phyloP scores from a whole-genome alignment of 2,113 vertebrate species.

The Poicephalus meyeri region DNA sequence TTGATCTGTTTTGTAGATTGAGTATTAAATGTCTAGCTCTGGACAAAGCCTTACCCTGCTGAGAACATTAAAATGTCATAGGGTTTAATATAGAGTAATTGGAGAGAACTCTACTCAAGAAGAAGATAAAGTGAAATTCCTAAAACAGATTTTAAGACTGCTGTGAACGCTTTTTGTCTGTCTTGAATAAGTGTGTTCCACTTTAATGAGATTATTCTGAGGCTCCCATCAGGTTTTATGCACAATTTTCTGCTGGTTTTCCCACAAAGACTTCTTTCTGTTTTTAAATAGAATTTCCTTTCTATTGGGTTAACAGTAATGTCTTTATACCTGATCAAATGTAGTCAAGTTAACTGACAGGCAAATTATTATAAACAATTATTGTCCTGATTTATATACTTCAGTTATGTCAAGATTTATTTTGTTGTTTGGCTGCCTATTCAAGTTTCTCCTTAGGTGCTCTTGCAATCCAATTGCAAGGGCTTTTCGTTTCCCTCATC shows the following conservation, averaged over 20 bases:
- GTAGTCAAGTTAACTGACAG: constrained; percentile 41
- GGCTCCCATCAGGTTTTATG: constrained; percentile 72
- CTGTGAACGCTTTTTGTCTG: constrained; percentile 66
- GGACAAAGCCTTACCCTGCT: constrained; percentile 17
- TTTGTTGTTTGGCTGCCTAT: constrained; percentile 1
- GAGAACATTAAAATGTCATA: constrained; percentile 48
- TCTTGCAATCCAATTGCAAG: background rate
- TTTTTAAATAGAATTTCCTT: constrained; percentile 67
- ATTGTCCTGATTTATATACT: constrained; percentile 53
- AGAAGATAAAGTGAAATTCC: constrained; percentile 65
- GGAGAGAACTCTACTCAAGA: constrained; percentile 16
- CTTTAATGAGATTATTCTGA: constrained; percentile 80
- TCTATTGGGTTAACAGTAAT: constrained; percentile 58
- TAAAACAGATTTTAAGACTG: constrained; percentile 66
- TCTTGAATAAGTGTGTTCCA: constrained; percentile 69
- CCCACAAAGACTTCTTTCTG: constrained; percentile 72
- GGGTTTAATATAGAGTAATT: constrained; percentile 55
- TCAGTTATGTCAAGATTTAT: constrained; percentile 5
- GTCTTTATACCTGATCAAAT: constrained; percentile 50
- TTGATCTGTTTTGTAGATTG: constrained; percentile 15
- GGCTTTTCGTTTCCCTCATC: background rate
- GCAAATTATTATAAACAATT: constrained; percentile 50
- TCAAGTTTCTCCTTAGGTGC: background rate
- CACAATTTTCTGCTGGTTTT: constrained; percentile 61
- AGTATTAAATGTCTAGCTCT: constrained; percentile 10